Percentiles rank a stretch among this genome's conserved stretches.
These are phyloP conservation scores for Grammomys surdaster DNA, from an alignment of 2,113 vertebrate genomes.

Conservation along the genomic window DNA sequence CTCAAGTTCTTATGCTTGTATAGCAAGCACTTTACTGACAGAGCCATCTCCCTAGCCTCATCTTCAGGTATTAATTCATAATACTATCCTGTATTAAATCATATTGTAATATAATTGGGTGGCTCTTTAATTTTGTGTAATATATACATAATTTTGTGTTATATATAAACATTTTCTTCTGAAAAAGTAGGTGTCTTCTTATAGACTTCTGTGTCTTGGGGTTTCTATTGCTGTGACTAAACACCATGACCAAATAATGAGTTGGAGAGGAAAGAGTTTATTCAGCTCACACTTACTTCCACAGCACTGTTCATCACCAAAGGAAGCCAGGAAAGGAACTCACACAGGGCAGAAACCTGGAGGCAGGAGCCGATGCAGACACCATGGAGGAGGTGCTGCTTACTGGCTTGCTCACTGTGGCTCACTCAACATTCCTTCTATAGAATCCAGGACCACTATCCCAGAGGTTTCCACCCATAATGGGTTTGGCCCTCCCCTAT, in stretches of 20 bases:
- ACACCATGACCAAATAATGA: neutral
- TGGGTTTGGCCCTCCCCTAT: neutral
- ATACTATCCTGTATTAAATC: neutral
- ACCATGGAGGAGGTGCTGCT: neutral
- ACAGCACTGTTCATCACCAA: neutral
- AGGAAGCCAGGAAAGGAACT: neutral
- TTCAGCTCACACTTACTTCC: neutral
- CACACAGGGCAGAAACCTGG: neutral
- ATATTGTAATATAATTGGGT: neutral
- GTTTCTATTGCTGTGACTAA: neutral
- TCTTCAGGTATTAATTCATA: neutral
- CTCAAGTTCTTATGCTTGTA: neutral
- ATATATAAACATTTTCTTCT: neutral
- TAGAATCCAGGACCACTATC: neutral
- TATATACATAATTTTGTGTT: neutral
- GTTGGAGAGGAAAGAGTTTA: neutral
- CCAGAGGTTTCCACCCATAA: neutral
- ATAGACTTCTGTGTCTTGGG: neutral
- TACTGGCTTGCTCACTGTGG: neutral
- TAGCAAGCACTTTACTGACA: neutral
- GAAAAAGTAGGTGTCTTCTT: neutral
- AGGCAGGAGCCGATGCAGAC: neutral
- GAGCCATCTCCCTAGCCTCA: neutral
- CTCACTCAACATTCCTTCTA: neutral
- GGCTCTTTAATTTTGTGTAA: neutral